Conservation (phyloP, 2,888 invertebrate species). For the Cistogaster globosa region DNA sequence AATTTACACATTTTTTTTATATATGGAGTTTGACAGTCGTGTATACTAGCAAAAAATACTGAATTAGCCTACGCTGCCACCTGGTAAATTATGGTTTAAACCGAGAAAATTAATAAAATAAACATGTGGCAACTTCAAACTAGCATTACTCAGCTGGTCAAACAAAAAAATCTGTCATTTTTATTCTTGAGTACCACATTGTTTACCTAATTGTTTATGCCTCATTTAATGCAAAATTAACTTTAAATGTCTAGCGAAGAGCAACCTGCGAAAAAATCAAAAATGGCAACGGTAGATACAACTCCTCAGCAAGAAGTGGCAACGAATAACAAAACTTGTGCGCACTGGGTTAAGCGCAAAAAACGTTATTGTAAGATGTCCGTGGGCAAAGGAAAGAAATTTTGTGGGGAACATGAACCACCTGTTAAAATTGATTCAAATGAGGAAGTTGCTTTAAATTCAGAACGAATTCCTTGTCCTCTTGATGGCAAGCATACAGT, state of each 20-base stretch:
- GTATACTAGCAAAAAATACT: too few species aligned
- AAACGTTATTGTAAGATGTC: conserved; percentile 91
- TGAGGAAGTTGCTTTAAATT: conserved; percentile 37
- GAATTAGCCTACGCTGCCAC: too few species aligned
- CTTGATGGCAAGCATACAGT: conserved; percentile 89
- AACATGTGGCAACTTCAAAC: not conserved
- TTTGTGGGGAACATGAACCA: conserved; percentile 88
- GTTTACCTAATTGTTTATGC: too few species aligned
- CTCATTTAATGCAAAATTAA: not conserved
- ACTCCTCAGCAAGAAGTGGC: not conserved
- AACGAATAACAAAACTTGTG: conserved; percentile 81
- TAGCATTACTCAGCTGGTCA: too few species aligned
- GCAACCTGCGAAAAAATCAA: conserved; percentile 73
- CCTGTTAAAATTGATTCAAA: conserved; percentile 2
- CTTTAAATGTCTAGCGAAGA: conserved; percentile 67
- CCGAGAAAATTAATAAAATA: not conserved
- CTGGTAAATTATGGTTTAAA: too few species aligned
- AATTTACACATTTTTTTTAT: too few species aligned
- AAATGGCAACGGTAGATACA: conserved; percentile 68
- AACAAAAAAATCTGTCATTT: too few species aligned
- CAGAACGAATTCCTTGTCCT: conserved; percentile 87
- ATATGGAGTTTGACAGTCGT: too few species aligned
- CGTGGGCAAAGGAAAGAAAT: conserved; percentile 87
- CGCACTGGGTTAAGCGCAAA: conserved; percentile 88
- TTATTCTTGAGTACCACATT: too few species aligned